Evolutionary conservation across 2,113 vertebrate species (phyloP).

Genomic region (Sprattus sprattus): DNA sequence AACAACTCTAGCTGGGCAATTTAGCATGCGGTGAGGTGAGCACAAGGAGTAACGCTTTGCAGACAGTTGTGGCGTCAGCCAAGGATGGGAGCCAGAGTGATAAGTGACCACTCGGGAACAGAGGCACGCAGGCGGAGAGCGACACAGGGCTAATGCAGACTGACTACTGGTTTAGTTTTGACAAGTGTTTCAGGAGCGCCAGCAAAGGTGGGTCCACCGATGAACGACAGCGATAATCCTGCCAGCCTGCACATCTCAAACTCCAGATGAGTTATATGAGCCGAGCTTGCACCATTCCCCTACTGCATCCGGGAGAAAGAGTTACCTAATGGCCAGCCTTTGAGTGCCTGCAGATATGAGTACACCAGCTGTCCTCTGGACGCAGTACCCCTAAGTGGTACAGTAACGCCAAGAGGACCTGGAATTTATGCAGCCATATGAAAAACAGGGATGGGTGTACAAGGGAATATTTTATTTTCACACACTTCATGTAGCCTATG

Average conservation of each 20-base stretch:
- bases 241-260: neutral
- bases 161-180: slow-evolving; percentile 1
- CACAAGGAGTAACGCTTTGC: neutral
- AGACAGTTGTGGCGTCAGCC: neutral
- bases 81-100: neutral
- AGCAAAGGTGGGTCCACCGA: neutral
- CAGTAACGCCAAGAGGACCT: neutral
- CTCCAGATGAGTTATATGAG: neutral
- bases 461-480: neutral
- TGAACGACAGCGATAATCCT: neutral
- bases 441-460: neutral
- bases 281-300: neutral
- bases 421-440: neutral
- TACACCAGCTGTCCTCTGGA: neutral
- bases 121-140: neutral
- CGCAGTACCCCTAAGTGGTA: neutral
- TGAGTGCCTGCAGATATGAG: neutral
- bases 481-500: neutral
- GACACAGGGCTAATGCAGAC: neutral
- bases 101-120: neutral
- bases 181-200: neutral
- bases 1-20: neutral
- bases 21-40: neutral
- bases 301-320: neutral
- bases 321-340: neutral